Base-by-base conservation (phyloP, 2,113 vertebrate genomes). In the Meleagris gallopavo region DNA sequence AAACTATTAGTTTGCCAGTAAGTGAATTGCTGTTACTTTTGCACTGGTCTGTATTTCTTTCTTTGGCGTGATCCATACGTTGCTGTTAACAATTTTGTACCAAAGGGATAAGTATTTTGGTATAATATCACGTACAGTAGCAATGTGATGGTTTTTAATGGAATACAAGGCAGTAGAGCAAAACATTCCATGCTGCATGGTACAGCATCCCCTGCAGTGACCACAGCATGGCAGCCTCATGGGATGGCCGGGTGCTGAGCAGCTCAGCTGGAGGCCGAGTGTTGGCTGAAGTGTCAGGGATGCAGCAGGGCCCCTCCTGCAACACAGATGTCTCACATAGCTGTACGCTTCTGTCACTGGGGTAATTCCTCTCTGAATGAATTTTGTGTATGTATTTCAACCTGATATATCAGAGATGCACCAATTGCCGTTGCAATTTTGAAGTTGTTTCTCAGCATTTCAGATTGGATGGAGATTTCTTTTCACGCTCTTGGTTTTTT, bases 61-160 rank as follows among this genome's bases (percentile, higher is more conserved):
- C 7, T 0, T 13, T 16, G 43, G 3, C 3, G 0, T 2, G 25
- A 76, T 21, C 67, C 9, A 0, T 1, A 1, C 10, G 25, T 38
- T 10, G 5, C 1, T 2, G 10, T 27, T 34, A 4, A 17, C 4
- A 5, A 1, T 67, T 48, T 72, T 36, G 12, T 19, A 29, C 20
- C 4, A 1, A 20, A 32, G 9, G 29, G 58, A 3, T 45, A 13
- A 6, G 4, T 4, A 0, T n/a, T 88, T 58, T 30, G 21, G 11
- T 18, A 8, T 22, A 15, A 27, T 1, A 27, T 24, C 27, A 13
- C 18, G 0, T 21, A 25, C 1, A 1, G 10, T 9, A 57, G 25
- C 30, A 41, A n/a, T 16, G 50, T 46, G 70, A 4, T 75, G 10
- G 22, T 58, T 50, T 66, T 36, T 10, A 55, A 27, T 8, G 2